Conservation (phyloP, 2,797 vertebrate genomes). For the Scyliorhinus canicula region DNA sequence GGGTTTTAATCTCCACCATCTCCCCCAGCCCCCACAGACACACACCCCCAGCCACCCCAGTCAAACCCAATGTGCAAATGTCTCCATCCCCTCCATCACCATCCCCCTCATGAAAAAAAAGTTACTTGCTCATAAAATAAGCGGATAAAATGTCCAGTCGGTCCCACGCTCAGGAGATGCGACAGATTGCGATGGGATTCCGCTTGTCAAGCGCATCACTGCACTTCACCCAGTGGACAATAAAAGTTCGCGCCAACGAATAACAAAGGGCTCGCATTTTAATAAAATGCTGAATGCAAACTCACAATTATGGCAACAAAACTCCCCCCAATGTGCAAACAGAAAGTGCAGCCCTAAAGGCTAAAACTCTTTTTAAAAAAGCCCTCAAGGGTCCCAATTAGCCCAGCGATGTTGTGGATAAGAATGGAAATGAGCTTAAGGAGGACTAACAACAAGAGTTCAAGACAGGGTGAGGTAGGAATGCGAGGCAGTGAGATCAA, state of each 20-base stretch:
- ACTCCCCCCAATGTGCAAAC: background rate
- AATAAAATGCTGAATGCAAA: background rate
- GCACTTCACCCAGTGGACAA: background rate
- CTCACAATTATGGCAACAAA: background rate
- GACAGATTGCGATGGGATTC: background rate
- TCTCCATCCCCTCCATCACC: background rate
- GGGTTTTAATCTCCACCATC: background rate
- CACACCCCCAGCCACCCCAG: background rate
- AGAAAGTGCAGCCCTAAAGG: background rate
- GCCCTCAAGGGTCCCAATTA: background rate
- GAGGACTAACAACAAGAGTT: background rate
- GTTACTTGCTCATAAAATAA: background rate
- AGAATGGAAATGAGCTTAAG: background rate
- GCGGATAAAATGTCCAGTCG: background rate
- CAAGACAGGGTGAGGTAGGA: background rate
- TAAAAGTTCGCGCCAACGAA: constrained; percentile 23
- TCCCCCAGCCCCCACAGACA: no score
- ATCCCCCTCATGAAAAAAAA: background rate
- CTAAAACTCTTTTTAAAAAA: background rate
- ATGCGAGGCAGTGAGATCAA: background rate
- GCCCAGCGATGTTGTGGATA: background rate
- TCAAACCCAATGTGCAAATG: background rate
- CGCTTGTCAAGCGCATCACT: constrained; percentile 17
- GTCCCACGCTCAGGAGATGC: background rate
- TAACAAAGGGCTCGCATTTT: constrained; percentile 23